Percentiles rank a stretch among this genome's conserved stretches.
Evolutionary conservation across 2,888 invertebrate species (phyloP).

Genomic region (Operophtera brumata): DNA sequence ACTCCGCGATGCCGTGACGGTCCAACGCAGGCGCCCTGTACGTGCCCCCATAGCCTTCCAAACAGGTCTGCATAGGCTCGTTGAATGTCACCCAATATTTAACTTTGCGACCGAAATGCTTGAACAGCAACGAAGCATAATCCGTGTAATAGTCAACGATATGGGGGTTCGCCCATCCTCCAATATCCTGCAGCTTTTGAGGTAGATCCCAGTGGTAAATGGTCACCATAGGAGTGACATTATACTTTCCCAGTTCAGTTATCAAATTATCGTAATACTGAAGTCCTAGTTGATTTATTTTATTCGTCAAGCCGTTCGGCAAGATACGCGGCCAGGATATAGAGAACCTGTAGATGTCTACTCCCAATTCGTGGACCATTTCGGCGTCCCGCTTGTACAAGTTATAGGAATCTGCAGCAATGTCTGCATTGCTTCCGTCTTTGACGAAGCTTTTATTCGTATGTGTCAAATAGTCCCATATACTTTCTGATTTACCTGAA

Average conservation of each 20-base stretch:
- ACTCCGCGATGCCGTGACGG: slow-evolving; percentile 82
- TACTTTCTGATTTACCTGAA: slow-evolving; percentile 83
- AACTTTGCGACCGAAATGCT: slow-evolving; percentile 82
- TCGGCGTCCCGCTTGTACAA: slow-evolving; percentile 83
- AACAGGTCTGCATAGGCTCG: slow-evolving; percentile 83
- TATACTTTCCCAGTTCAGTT: slow-evolving; percentile 83
- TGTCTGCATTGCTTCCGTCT: slow-evolving; percentile 82
- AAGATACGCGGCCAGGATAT: slow-evolving; percentile 89
- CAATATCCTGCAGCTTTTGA: slow-evolving; percentile 82
- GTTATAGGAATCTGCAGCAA: slow-evolving; percentile 86
- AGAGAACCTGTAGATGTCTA: slow-evolving; percentile 86
- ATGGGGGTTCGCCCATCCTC: slow-evolving; percentile 85
- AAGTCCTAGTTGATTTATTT: slow-evolving; percentile 85
- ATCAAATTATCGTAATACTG: slow-evolving; percentile 89
- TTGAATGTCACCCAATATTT: slow-evolving; percentile 89
- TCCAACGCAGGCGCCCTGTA: slow-evolving; percentile 82
- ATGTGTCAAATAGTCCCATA: slow-evolving; percentile 82
- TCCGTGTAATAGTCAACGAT: slow-evolving; percentile 83
- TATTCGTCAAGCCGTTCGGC: slow-evolving; percentile 84
- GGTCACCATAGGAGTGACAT: slow-evolving; percentile 86
- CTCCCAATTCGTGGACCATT: slow-evolving; percentile 82
- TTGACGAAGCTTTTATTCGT: slow-evolving; percentile 73
- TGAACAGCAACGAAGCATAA: slow-evolving; percentile 82
- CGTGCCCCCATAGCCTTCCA: slow-evolving; percentile 79
- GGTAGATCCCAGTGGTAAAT: slow-evolving; percentile 88